Evolutionary conservation across 2,888 invertebrate species (phyloP), one percentile per base, ranked within the genome.

Genomic region (Aspidiotus destructor): DNA sequence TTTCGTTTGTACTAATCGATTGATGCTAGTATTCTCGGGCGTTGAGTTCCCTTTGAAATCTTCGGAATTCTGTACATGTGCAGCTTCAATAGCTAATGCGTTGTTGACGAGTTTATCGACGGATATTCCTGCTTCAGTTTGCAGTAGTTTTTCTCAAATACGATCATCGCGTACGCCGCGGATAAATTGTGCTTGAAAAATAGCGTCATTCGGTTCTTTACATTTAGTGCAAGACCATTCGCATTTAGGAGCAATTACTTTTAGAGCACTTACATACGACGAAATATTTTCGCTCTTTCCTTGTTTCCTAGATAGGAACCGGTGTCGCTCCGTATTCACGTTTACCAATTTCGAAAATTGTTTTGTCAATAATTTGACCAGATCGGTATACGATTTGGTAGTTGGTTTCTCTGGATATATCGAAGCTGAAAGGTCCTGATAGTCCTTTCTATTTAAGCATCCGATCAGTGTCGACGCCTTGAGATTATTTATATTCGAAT

Each of bases 181-280:
- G 7, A 58, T 58, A 17, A 58, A 58, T 11, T 58, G 58, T 8
- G 58, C 58, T 44, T 44, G 48, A 44, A 44, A 44, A 10, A 44
- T 13, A 10, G 48, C 48, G 13, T 44, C 48, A 44, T 10, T 10
- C 48, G 48, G 8, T 44, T 44, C 48, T 44, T 8, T 10, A 44
- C 48, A 44, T 10, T 44, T 13, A 8, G 48, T 44, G 13, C 48
- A 44, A 10, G 13, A 8, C 48, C 48, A 44, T 44, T 44, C 48
- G 13, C 48, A 44, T 44, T 13, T 8, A 3, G 2, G 48, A n/a
- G 11, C 48, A 6, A 48, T 48, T 48, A 48, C 1, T n/a, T 48
- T 48, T 6, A 48, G n/a, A 3, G 48, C 48, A n/a, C 3, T 3
- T 11, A 48, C 6, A 48, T 48, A 48, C 2, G 2, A 2, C 6